phyloP scores from a whole-genome alignment of 2,797 vertebrate species.

The Sorex maritimensis region DNA sequence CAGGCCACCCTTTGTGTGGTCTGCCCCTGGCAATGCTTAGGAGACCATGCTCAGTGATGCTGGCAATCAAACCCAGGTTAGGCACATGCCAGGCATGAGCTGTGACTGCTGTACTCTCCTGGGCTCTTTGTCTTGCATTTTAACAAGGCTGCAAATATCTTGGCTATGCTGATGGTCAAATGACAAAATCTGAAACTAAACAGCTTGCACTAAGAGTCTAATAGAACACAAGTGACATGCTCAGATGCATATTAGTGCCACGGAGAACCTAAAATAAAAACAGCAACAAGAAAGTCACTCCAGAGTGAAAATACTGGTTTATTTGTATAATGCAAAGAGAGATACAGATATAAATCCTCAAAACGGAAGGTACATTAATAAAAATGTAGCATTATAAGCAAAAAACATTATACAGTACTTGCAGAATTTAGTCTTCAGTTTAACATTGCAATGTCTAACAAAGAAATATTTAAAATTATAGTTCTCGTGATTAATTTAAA shows the following conservation, averaged over 20 bases:
- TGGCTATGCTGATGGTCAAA: slow-evolving; percentile 33
- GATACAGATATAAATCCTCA: slow-evolving; percentile 86
- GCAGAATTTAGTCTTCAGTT: slow-evolving; percentile 81
- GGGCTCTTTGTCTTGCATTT: slow-evolving; percentile 41
- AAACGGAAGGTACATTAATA: slow-evolving; percentile 85
- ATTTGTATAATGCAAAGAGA: slow-evolving; percentile 88
- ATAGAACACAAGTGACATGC: background rate
- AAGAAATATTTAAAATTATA: slow-evolving; percentile 82
- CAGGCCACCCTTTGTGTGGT: too few relatives aligned
- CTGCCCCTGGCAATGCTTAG: too few relatives aligned
- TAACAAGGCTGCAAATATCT: slow-evolving; percentile 19
- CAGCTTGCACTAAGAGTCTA: background rate
- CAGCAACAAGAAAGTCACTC: slow-evolving; percentile 56
- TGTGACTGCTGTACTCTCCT: too few relatives aligned
- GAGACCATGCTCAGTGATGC: too few relatives aligned
- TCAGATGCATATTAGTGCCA: background rate
- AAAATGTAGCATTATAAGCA: slow-evolving; percentile 84
- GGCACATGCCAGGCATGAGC: too few relatives aligned
- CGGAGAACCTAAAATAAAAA: slow-evolving; percentile 11
- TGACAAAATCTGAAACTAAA: background rate
- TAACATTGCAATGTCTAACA: slow-evolving; percentile 77
- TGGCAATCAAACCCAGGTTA: too few relatives aligned
- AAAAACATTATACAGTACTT: slow-evolving; percentile 86
- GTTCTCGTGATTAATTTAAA: slow-evolving; percentile 82
- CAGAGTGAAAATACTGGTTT: slow-evolving; percentile 87